Evolutionary conservation across 2,888 invertebrate species (phyloP), one percentile per base, ranked within the genome.

Genomic region (Hirtodrosophila confusa): DNA sequence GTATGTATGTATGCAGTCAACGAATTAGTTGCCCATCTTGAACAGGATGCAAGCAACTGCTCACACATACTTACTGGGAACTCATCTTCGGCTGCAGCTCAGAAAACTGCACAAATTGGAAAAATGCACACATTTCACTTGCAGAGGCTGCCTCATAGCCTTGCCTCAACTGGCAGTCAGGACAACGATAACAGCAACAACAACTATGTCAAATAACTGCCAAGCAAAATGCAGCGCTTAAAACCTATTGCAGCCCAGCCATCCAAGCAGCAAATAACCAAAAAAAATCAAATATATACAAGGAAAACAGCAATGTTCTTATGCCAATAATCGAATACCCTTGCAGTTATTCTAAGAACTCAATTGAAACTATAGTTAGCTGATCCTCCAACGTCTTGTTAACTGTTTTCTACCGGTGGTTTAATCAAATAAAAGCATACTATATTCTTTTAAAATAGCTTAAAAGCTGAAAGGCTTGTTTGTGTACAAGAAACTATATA

Each of bases 1-100:
- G 40, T 43, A 60, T 33, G 29, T 8, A 44, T 31, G 37, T 31
- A 71, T 61, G 56, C 69, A 60, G 66, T 60, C 67, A 53, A 70
- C 75, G 75, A 80, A 82, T 78, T 82, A 82, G 80, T 79, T 77
- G 78, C 50, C 72, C 61, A 58, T 60, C 54, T 69, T 51, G 45
- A 60, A 48, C 61, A 54, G 53, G 61, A 63, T 50, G 62, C 37
- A 60, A 29, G 27, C 44, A 62, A 29, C 62, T 23, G 37, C 48
- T 60, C 51, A 45, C 63, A 58, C 53, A 56, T n/a, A 24, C 33
- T 56, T 67, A 36, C 53, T 54, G 49, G 45, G 24, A 60, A 54
- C 74, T 73, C 72, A 68, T 63, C 51, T 55, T 58, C 35, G 6
- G 7, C 29, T 10, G 10, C 36, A 37, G 50, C 41, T 29, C 39